A percentile compares a stretch with the other conserved stretches of the same genome.
Evolutionary conservation across 1,140 invertebrate species (phyloP).

Genomic region (Aricia agestis): DNA sequence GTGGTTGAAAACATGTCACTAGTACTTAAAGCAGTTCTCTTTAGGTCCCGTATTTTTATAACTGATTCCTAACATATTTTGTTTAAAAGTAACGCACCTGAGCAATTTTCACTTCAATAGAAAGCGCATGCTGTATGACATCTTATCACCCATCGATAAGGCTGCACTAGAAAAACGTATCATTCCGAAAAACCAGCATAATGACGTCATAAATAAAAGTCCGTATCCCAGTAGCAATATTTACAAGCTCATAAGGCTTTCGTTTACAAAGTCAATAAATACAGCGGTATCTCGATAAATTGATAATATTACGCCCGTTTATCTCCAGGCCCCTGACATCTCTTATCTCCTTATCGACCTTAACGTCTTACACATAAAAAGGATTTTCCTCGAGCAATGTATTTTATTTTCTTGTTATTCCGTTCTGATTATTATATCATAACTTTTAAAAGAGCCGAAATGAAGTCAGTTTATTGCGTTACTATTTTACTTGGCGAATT

Average conservation of each 20-base stretch:
- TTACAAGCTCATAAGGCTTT: constrained; percentile 1
- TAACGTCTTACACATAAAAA: constrained; percentile 4
- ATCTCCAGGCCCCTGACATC: constrained; percentile 14
- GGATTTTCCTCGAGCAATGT: neutral
- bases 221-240: neutral
- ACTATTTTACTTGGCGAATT: neutral
- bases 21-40: too few species aligned
- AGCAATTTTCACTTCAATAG: too few species aligned
- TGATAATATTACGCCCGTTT: constrained; percentile 23
- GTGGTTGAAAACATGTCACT: too few species aligned
- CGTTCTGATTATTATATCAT: constrained; percentile 11
- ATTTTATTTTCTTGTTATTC: constrained; percentile 4
- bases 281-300: constrained; percentile 20
- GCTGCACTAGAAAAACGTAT: too few species aligned
- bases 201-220: neutral
- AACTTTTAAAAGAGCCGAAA: constrained; percentile 2
- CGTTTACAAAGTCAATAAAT: constrained; percentile 20
- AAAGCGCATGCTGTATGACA: too few species aligned
- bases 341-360: constrained; percentile 15
- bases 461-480: neutral
- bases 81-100: too few species aligned
- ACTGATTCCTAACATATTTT: too few species aligned
- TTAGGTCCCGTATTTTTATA: too few species aligned
- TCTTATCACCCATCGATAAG: too few species aligned
- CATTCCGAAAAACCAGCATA: neutral